These are phyloP conservation scores for Hormaphis cornu DNA, from an alignment of 1,140 invertebrate genomes.

Conservation along the genomic window DNA sequence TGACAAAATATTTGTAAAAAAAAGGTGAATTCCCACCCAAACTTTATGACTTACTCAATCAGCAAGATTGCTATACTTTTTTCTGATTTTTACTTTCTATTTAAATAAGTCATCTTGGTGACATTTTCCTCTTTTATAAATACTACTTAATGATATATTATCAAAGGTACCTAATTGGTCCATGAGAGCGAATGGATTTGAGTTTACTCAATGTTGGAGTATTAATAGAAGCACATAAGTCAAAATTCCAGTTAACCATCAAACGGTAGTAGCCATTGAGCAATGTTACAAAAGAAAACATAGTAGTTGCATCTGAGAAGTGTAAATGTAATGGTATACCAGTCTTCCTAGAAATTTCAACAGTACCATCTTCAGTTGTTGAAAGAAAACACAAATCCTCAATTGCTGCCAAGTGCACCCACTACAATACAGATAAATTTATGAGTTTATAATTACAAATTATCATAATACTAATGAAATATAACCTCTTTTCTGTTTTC, in stretches of 20 bases:
- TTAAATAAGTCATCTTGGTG: too few species aligned
- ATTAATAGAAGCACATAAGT: constrained; percentile 67
- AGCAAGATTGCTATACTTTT: too few species aligned
- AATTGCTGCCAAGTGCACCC: constrained; percentile 65
- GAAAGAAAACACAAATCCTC: constrained; percentile 73
- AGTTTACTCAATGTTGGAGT: constrained; percentile 66
- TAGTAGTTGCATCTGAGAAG: constrained; percentile 50
- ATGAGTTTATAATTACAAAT: neutral
- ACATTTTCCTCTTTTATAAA: too few species aligned
- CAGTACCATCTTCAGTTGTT: constrained; percentile 53
- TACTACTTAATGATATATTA: constrained; percentile 2
- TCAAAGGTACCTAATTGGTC: constrained; percentile 62
- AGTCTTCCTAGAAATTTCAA: constrained; percentile 66
- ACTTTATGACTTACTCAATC: too few species aligned
- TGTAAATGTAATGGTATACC: constrained; percentile 67
- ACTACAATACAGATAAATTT: constrained; percentile 45
- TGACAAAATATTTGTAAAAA: too few species aligned
- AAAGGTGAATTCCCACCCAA: too few species aligned
- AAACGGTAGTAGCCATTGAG: constrained; percentile 82
- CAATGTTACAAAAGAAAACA: constrained; percentile 71
- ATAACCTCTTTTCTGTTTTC: constrained; percentile 54
- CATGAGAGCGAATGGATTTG: constrained; percentile 70
- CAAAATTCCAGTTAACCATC: constrained; percentile 79
- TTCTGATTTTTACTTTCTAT: too few species aligned
- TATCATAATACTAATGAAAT: too few species aligned